Conservation (phyloP, 2,797 vertebrate species). For the Typhlichthys subterraneus region DNA sequence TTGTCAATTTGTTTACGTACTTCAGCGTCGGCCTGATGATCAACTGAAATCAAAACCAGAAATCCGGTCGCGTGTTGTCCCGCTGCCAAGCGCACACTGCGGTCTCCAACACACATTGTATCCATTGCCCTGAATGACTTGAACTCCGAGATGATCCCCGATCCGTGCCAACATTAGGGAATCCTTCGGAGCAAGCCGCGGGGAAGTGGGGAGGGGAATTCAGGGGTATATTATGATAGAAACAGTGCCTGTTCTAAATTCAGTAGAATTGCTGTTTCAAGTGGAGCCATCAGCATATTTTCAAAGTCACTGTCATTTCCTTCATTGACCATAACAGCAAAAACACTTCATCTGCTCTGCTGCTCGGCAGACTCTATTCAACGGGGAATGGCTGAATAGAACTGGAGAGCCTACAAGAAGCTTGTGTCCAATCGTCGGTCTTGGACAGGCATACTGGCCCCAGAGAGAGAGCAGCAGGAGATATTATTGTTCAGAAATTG, state of each 20-base stretch:
- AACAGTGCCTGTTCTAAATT: conserved; percentile 51
- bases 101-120: conserved; percentile 29
- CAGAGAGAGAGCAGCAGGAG: conserved; percentile 33
- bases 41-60: conserved; percentile 23
- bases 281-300: conserved; percentile 75
- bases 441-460: conserved; percentile 26
- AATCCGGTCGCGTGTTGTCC: conserved; percentile 25
- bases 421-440: conserved; percentile 58
- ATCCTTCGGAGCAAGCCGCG: conserved; percentile 25
- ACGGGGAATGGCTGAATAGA: conserved; percentile 57
- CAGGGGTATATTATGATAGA: conserved; percentile 14
- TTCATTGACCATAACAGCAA: conserved; percentile 69
- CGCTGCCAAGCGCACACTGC: conserved; percentile 7
- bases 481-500: conserved; percentile 69
- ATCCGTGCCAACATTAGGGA: conserved; percentile 35
- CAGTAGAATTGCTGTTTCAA: conserved; percentile 59
- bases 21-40: conserved; percentile 6
- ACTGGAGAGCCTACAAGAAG: conserved; percentile 51
- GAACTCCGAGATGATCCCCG: conserved; percentile 34
- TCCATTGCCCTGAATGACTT: conserved; percentile 31
- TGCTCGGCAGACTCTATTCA: conserved; percentile 60
- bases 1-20: conserved; percentile 38
- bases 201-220: background rate
- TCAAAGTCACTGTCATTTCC: conserved; percentile 70
- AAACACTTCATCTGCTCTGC: conserved; percentile 63